Evolutionary conservation across 2,888 invertebrate genomes (phyloP), one percentile per base, ranked within the genome.

Genomic region (Limnephilus rhombicus): DNA sequence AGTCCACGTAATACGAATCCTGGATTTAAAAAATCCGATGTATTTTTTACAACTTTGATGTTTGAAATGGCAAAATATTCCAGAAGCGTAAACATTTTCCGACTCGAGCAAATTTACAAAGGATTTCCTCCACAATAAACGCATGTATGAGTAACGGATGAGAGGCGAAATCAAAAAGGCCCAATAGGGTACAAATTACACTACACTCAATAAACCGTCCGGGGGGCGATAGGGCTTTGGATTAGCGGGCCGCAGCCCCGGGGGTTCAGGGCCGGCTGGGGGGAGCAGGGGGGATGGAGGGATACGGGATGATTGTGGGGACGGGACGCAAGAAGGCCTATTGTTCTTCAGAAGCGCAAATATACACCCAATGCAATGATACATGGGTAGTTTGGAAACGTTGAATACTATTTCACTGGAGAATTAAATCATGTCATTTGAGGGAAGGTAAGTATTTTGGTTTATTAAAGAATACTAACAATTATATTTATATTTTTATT

Each of bases 121-220:
- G 53, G 87, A 87, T 53, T 87, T 87, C 31, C 53, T 53, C 68
- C 87, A 87, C 87, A 87, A 87, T 87, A 87, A 87, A 87, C 87
- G 87, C 49, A 49, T 87, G 87, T 87, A 87, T 87, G 87, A 87
- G 68, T 53, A 87, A 53, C 87, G 88, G 88, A 89, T 89, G 88
- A 89, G 80, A 89, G 80, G 88, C 80, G 88, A 89, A 89, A 89
- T 85, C 91, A 89, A 91, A 91, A 89, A 83, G 68, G 85, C 89
- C 29, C 88, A 81, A 49, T 87, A 81, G 93, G 87, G 92, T 88
- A 93, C 92, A 92, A 92, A 93, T 93, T 92, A 92, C 92, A 93
- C 89, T 93, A 88, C 93, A 92, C 93, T 92, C 93, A 90, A 93
- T 91, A 90, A 91, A 93, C 91, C 88, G 68, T 83, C 90, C 92